Conservation (phyloP, 2,113 vertebrate species). For the Heterocephalus glaber region DNA sequence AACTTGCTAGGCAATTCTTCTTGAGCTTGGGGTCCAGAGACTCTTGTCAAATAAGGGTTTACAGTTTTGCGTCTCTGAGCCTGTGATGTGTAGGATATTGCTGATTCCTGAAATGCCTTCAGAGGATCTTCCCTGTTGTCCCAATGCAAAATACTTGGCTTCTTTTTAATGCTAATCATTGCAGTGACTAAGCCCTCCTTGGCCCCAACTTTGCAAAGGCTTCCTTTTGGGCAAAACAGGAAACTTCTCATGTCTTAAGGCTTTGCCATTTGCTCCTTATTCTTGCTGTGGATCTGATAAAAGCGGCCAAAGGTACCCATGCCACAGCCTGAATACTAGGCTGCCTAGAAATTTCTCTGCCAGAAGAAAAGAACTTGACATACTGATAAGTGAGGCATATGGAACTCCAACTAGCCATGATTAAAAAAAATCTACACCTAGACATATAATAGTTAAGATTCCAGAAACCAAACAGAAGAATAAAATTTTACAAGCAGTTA, state of each 20-base stretch:
- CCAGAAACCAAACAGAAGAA: too few relatives aligned
- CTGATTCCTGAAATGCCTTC: background rate
- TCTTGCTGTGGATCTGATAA: background rate
- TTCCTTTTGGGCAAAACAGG: background rate
- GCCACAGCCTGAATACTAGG: background rate
- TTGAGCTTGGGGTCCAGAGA: background rate
- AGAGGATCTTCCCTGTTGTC: background rate
- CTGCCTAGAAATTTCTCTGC: background rate
- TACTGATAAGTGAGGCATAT: too few relatives aligned
- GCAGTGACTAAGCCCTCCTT: background rate
- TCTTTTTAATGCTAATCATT: background rate
- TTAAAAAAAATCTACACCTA: too few relatives aligned
- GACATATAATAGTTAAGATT: too few relatives aligned
- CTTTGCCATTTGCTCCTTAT: background rate
- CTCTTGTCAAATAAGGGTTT: background rate
- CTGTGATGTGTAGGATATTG: background rate
- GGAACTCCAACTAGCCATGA: too few relatives aligned
- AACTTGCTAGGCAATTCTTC: background rate
- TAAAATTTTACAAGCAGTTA: too few relatives aligned
- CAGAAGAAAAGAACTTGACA: too few relatives aligned
- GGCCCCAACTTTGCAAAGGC: background rate
- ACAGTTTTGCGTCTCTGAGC: background rate
- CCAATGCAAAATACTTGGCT: background rate
- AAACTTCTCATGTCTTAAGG: background rate
- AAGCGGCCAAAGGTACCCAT: background rate